These are phyloP conservation scores for Nothocercus julius DNA, from an alignment of 2,113 vertebrate genomes.

Conservation along the genomic window DNA sequence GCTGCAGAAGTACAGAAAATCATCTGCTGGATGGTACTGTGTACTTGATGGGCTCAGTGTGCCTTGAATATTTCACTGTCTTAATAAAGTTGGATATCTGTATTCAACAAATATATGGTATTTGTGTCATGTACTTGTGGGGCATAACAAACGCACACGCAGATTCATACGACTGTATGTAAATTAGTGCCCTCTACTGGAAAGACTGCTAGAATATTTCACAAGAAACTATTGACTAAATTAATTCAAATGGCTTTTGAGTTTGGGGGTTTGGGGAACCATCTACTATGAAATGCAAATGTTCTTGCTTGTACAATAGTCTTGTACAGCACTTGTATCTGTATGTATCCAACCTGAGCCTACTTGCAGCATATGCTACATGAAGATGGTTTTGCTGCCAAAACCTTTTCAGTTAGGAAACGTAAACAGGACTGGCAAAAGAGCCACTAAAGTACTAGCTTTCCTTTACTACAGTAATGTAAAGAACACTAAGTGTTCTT, in stretches of 20 bases:
- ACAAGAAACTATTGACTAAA: background rate
- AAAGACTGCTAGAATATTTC: background rate
- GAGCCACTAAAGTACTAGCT: background rate
- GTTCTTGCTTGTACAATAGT: background rate
- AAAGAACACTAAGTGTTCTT: background rate
- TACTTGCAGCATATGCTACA: background rate
- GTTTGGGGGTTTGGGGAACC: background rate
- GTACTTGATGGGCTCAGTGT: background rate
- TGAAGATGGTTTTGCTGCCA: background rate
- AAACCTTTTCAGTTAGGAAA: slow-evolving; percentile 10
- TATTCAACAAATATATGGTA: no score
- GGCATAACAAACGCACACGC: accelerated
- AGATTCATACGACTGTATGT: background rate
- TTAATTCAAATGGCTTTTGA: background rate
- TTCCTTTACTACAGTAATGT: no score
- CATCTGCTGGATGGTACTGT: background rate
- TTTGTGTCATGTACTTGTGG: background rate
- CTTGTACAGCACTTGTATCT: background rate
- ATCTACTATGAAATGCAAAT: background rate
- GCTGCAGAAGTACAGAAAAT: background rate
- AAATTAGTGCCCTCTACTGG: slow-evolving; percentile 70
- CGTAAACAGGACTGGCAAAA: background rate
- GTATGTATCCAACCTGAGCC: background rate
- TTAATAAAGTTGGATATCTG: background rate
- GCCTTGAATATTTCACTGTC: background rate